phyloP scores from a whole-genome alignment of 30 jellyfish, hydroid and myxozoan genomes.

The Rhopilema esculentum region DNA sequence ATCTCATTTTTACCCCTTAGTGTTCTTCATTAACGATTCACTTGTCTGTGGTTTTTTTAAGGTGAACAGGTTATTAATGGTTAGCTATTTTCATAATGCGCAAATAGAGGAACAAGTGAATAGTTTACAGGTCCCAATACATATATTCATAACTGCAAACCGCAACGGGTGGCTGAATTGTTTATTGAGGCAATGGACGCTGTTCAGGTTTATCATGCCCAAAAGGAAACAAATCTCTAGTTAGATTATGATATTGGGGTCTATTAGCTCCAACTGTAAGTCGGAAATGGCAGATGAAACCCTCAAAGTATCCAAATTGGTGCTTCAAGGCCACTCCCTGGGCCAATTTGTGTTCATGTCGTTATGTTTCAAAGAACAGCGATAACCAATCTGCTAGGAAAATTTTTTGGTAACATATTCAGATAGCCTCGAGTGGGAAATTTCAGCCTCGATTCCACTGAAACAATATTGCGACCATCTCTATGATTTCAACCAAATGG shows the following conservation, averaged over 20 bases:
- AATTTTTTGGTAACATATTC: neutral
- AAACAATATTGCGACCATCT: too few relatives aligned
- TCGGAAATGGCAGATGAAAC: too few relatives aligned
- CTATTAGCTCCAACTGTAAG: too few relatives aligned
- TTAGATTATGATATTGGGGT: neutral
- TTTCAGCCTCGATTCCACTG: too few relatives aligned
- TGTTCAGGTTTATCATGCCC: neutral
- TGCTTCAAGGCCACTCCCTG: neutral
- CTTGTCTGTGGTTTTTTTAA: neutral
- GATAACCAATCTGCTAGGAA: neutral
- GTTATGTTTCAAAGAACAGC: too few relatives aligned
- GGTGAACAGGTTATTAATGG: too few relatives aligned
- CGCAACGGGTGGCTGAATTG: conserved; percentile 15
- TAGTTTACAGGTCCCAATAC: neutral
- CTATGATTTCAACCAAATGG: too few relatives aligned
- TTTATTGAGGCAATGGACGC: conserved; percentile 8
- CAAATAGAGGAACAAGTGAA: neutral
- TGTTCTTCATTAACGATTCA: neutral
- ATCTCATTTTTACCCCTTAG: neutral
- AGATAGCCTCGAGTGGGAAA: too few relatives aligned
- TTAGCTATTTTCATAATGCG: neutral
- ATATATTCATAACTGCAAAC: neutral
- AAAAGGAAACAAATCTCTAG: neutral
- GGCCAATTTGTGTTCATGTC: neutral
- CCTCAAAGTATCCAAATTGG: neutral